A percentile compares a stretch with the other conserved stretches of the same genome.
These are phyloP conservation scores for Mesocentrotus franciscanus DNA, from an alignment of 53 echinoderm and acorn worm species.

Conservation along the genomic window DNA sequence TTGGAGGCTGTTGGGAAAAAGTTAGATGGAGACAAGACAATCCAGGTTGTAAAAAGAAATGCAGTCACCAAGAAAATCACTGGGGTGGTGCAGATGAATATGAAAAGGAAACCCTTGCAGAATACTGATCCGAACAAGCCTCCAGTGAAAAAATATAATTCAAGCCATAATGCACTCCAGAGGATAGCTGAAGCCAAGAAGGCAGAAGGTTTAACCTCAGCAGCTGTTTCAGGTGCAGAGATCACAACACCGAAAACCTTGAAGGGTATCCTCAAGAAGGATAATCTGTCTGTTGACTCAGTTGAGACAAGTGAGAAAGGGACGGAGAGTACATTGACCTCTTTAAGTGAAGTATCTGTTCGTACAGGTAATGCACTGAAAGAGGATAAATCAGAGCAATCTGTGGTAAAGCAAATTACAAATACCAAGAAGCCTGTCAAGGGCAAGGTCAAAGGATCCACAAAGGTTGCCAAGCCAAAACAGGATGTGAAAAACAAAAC, in stretches of 20 bases:
- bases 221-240: background rate
- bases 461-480: background rate
- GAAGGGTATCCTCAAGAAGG: constrained; percentile 17
- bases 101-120: constrained; percentile 26
- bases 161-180: constrained; percentile 36
- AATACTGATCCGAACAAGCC: constrained; percentile 14
- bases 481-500: background rate
- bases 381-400: background rate
- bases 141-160: background rate
- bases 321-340: background rate
- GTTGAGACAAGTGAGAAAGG: background rate
- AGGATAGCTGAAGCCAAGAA: constrained; percentile 14
- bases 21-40: constrained; percentile 22
- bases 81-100: constrained; percentile 27
- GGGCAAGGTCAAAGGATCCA: background rate
- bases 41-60: constrained; percentile 52
- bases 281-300: background rate
- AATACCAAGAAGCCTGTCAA: background rate
- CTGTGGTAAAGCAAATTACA: background rate
- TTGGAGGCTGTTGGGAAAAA: constrained; percentile 7
- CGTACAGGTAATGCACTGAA: background rate
- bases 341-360: background rate
- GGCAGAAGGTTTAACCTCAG: background rate
- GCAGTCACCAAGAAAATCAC: constrained; percentile 46
- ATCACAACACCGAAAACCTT: background rate